These are phyloP conservation scores for Platalea minor DNA, from an alignment of 2,797 vertebrate species.

Conservation along the genomic window DNA sequence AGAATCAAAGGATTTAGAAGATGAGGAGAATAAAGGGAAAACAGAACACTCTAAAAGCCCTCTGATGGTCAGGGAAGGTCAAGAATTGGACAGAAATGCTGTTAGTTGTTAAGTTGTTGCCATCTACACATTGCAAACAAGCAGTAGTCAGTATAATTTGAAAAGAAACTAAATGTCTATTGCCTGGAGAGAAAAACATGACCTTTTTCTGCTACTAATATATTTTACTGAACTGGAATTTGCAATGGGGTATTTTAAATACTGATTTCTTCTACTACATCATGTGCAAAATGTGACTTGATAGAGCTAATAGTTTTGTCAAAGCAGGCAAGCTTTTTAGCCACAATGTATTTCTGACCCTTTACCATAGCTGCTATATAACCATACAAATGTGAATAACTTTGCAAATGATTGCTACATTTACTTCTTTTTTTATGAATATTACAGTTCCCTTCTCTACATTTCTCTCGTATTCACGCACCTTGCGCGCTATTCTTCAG, in stretches of 20 bases:
- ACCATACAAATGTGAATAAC: neutral
- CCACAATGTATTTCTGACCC: neutral
- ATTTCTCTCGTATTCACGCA: neutral
- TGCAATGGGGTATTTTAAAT: slow-evolving; percentile 25
- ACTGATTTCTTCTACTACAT: neutral
- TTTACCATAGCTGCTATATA: slow-evolving; percentile 23
- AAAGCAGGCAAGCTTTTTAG: neutral
- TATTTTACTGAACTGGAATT: slow-evolving; percentile 17
- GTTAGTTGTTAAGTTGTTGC: slow-evolving; percentile 46
- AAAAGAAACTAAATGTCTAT: neutral
- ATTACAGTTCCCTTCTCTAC: neutral
- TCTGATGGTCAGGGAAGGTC: slow-evolving; percentile 48
- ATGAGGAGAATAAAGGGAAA: slow-evolving; percentile 15
- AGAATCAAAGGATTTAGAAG: neutral
- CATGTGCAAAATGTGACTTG: neutral
- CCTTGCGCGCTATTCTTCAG: neutral
- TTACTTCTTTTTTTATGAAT: neutral
- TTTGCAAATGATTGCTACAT: neutral
- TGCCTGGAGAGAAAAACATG: neutral
- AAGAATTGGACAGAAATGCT: slow-evolving; percentile 68
- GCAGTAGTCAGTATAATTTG: neutral
- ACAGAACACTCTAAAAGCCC: slow-evolving; percentile 26
- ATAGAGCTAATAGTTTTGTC: neutral
- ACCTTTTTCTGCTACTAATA: neutral
- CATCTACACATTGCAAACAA: neutral